Conservation (phyloP, 2,113 vertebrate genomes). For the Lichenostomus cassidix region DNA sequence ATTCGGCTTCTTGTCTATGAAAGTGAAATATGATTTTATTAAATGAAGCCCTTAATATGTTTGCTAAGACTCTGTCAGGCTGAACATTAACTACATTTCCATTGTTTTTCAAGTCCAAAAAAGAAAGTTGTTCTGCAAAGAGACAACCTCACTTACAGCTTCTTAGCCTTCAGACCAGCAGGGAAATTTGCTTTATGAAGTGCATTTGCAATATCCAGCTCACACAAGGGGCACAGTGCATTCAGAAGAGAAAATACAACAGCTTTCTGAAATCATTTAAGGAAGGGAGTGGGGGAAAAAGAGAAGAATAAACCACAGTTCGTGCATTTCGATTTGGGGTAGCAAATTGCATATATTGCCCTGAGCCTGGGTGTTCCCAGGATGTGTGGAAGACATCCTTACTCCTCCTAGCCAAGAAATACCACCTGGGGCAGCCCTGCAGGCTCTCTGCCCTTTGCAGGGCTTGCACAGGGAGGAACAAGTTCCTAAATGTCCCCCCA, state of each 20-base stretch:
- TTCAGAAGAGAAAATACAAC: not conserved
- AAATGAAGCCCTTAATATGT: conserved; percentile 50
- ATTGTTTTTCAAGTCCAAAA: conserved; percentile 12
- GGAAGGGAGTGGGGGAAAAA: rapidly evolving
- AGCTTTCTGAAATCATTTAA: not conserved
- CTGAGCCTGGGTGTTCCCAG: not conserved
- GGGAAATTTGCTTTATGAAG: not conserved
- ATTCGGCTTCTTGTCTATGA: conserved; percentile 24
- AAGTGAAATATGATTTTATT: conserved; percentile 52
- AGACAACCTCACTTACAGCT: not conserved
- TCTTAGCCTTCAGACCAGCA: not conserved
- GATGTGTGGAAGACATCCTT: not conserved
- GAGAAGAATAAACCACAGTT: rapidly evolving
- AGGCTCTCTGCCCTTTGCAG: not conserved
- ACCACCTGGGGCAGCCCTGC: not conserved
- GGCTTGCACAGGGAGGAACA: not conserved
- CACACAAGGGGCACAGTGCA: not conserved
- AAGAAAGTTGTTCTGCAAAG: not conserved
- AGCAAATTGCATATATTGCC: rapidly evolving
- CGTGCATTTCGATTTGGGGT: not conserved
- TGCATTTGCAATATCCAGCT: not conserved
- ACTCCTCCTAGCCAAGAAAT: not conserved
- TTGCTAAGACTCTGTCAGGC: conserved; percentile 36
- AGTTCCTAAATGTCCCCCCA: not conserved
- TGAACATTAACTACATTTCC: conserved; percentile 28